A percentile compares a stretch with the other conserved stretches of the same genome.
Evolutionary conservation across 2,113 vertebrate genomes (phyloP).

Genomic region (Hemiscyllium ocellatum): DNA sequence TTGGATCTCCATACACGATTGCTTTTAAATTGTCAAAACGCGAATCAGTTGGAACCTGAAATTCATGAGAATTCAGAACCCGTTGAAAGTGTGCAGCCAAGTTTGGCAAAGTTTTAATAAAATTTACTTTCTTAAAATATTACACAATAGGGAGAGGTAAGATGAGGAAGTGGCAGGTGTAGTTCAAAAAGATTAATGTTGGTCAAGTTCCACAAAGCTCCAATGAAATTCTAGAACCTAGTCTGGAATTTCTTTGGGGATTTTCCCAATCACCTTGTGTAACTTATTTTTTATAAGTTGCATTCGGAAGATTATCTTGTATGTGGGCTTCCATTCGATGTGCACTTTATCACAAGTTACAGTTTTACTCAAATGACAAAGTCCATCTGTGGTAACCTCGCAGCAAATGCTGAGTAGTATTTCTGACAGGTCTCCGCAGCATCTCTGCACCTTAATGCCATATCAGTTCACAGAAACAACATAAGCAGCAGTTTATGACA

Average conservation of each 20-base stretch:
- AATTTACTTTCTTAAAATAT: neutral
- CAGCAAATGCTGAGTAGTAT: neutral
- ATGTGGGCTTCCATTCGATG: neutral
- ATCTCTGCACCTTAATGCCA: neutral
- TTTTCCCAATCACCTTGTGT: neutral
- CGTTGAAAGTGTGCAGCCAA: neutral
- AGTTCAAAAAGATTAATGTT: neutral
- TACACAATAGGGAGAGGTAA: neutral
- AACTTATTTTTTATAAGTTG: neutral
- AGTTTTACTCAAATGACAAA: neutral
- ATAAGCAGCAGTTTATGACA: neutral
- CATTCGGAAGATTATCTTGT: neutral
- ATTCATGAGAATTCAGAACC: neutral
- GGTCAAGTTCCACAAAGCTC: neutral
- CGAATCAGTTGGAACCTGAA: neutral
- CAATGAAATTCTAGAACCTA: neutral
- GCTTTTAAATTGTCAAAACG: neutral
- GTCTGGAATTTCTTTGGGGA: neutral
- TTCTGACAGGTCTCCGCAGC: neutral
- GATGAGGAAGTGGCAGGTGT: neutral
- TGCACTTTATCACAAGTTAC: neutral
- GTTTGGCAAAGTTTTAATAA: neutral
- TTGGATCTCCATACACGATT: neutral
- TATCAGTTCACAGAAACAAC: neutral
- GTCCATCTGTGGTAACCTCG: neutral